A percentile compares a stretch with the other conserved stretches of the same genome.
Evolutionary conservation across 2,797 vertebrate genomes (phyloP).

Genomic region (Sebastes hopkinsi): DNA sequence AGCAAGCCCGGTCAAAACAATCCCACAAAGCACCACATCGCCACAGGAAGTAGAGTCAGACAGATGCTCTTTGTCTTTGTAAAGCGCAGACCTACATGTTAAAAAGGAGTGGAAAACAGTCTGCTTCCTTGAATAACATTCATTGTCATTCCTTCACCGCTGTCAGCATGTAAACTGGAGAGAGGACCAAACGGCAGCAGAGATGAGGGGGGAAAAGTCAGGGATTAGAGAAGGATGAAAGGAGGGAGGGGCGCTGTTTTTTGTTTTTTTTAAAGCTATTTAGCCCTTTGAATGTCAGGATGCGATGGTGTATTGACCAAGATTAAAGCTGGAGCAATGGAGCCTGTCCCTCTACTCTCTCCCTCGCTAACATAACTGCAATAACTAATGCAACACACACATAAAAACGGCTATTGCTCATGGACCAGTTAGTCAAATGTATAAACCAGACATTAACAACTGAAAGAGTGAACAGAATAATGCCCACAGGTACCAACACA

Average conservation of each 20-base stretch:
- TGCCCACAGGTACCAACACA: slow-evolving; percentile 4
- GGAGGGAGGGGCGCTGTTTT: slow-evolving; percentile 8
- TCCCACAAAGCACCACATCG: slow-evolving; percentile 34
- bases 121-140: slow-evolving; percentile 33
- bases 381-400: background rate
- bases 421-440: slow-evolving; percentile 15
- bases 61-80: slow-evolving; percentile 32
- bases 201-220: slow-evolving; percentile 26
- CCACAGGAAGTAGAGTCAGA: slow-evolving; percentile 29
- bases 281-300: slow-evolving; percentile 57
- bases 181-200: slow-evolving; percentile 38
- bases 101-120: slow-evolving; percentile 26
- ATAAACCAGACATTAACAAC: slow-evolving; percentile 11
- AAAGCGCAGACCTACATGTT: slow-evolving; percentile 37
- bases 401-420: slow-evolving; percentile 6
- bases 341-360: slow-evolving; percentile 1
- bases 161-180: slow-evolving; percentile 38
- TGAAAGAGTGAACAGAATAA: slow-evolving; percentile 9
- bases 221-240: slow-evolving; percentile 53
- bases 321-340: slow-evolving; percentile 45
- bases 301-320: slow-evolving; percentile 55
- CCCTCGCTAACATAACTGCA: background rate
- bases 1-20: slow-evolving; percentile 54
- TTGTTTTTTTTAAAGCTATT: slow-evolving; percentile 28
- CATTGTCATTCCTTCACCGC: slow-evolving; percentile 29